Evolutionary conservation across 2,888 invertebrate species (phyloP), one percentile per base, ranked within the genome.

Genomic region (Drosophila parthenogenetica): DNA sequence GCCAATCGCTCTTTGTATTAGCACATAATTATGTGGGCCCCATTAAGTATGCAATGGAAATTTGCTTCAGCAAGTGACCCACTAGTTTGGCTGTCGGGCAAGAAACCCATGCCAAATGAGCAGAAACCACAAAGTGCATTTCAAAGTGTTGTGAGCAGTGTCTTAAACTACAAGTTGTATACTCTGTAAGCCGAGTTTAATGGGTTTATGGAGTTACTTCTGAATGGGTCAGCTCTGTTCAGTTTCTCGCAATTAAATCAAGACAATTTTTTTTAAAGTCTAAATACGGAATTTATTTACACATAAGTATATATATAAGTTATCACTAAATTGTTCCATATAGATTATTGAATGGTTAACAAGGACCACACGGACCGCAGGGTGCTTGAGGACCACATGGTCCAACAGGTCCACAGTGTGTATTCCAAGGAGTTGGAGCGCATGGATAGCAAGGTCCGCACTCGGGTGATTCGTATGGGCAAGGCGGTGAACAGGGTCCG

Each of bases 11-110:
- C 57, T 49, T 37, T 61, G 42, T 57, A 57, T 59, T 49, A 54
- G 43, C 68, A 55, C 59, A 79, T 79, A 82, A 79, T 79, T 82
- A 82, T 70, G 54, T 73, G 54, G 71, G 54, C 54, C 51, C 43
- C 55, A 54, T 75, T 63, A 48, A 79, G 70, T 54, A 48, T 19
- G 45, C 64, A 49, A 5, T 25, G 45, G 42, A 17, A 51, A 55
- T 42, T 48, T 45, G 11, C 50, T 66, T 19, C 53, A 61, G 40
- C 64, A 69, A 81, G 53, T 79, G 76, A 70, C 67, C 79, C 57
- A 69, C 73, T 73, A 77, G 75, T 50, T 61, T 48, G 67, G 57
- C 61, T 42, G 60, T 48, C 71, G 49, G 69, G 35, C 42, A 59
- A 46, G 64, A 35, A 54, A 68, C 40, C 40, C 13, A 37, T 32